Conservation (phyloP, 1,140 invertebrate genomes). For the Ganaspis sp. region DNA sequence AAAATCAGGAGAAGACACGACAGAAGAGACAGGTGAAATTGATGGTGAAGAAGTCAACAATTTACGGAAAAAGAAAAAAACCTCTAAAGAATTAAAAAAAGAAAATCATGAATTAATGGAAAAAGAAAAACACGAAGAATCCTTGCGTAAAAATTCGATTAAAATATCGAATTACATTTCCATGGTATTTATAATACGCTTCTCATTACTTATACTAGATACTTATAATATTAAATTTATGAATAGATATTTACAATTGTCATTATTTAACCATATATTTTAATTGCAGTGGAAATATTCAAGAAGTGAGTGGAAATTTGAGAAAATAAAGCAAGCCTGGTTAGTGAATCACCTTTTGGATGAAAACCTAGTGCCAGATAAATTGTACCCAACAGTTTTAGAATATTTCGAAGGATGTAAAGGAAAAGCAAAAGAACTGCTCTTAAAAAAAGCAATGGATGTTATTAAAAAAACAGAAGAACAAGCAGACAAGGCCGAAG, state of each 20-base stretch:
- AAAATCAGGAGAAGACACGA: background rate
- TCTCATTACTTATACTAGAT: no score
- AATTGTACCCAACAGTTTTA: conserved; percentile 80
- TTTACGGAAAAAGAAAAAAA: conserved; percentile 43
- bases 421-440: conserved; percentile 79
- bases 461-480: conserved; percentile 79
- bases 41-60: conserved; percentile 14
- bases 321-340: conserved; percentile 85
- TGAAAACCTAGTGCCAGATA: conserved; percentile 76
- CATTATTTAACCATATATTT: conserved; percentile 4
- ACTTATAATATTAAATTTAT: background rate
- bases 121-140: conserved; percentile 46
- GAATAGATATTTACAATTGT: no score
- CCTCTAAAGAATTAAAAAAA: conserved; percentile 64
- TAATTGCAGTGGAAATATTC: conserved; percentile 81
- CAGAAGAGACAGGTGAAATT: background rate
- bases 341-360: conserved; percentile 83
- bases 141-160: conserved; percentile 53
- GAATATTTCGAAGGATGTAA: conserved; percentile 83
- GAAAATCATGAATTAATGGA: conserved; percentile 54
- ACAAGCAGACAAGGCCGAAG: conserved; percentile 68
- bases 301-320: conserved; percentile 85
- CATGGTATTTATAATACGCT: conserved; percentile 60
- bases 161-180: conserved; percentile 68
- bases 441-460: conserved; percentile 80